Base-by-base conservation (phyloP, 2,113 vertebrate species). In the Micromys minutus region DNA sequence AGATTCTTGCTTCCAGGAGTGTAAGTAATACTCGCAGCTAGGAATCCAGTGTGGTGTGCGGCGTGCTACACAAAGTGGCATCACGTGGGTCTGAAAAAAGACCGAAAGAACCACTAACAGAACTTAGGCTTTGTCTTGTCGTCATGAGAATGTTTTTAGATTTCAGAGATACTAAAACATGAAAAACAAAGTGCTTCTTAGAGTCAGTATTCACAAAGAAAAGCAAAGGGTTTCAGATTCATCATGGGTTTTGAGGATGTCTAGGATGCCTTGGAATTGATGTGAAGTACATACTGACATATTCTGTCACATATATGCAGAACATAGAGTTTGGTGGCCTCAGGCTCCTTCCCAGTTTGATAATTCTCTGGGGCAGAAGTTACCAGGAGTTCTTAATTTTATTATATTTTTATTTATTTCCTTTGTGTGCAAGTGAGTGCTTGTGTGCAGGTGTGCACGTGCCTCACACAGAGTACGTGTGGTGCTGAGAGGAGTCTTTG, bases 1-100 rank as follows among this genome's bases (percentile, higher is more conserved):
- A 99, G 97, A 99, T 99, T 89, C 99, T 99, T 0, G 98, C 99
- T 45, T 99, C 99, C 88, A 99, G 99, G 97, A 99, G 99, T 45
- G 99, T 99, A 97, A 98, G 98, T 94, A 34, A 22, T 83, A 15
- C 0, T 2, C 9, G 34, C 26, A 4, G 0, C 1, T 45, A 59
- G n/a, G 2, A 24, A 1, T n/a, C 4, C 11, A 55, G n/a, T 0
- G 5, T 34, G 65, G 12, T 34, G 1, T 22, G 7, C 57, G 22
- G 21, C 19, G 57, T n/a, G n/a, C n/a, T n/a, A n/a, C n/a, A n/a
- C n/a, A n/a, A n/a, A n/a, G n/a, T n/a, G 50, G 50, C 59, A 34
- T 87, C 10, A 11, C 12, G 39, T n/a, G 6, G 13, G 39, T 85
- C 52, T 69, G 17, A 42, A 22, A 39, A 74, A 89, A 84, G 39